Percentiles rank a stretch among this genome's conserved stretches.
Evolutionary conservation across 2,797 vertebrate species (phyloP).

Genomic region (Pipistrellus pipistrellus): DNA sequence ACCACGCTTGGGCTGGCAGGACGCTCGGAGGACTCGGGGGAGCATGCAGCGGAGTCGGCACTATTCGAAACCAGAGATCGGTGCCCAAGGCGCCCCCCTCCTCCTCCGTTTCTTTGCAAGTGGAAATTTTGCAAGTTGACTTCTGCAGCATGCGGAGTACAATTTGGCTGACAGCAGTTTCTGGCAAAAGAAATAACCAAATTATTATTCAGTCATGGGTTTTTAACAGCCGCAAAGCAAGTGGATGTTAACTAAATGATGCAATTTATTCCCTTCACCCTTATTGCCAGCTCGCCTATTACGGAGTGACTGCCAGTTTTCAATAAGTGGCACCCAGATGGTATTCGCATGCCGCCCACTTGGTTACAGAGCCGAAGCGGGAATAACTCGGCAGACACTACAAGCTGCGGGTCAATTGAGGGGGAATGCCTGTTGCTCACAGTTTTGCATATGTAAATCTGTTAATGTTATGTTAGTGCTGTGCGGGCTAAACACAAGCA

Average conservation of each 20-base stretch:
- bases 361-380: constrained; percentile 94
- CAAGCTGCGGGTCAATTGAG: constrained; percentile 94
- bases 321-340: constrained; percentile 99
- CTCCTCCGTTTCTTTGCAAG: constrained; percentile 87
- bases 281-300: constrained; percentile 96
- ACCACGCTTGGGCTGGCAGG: neutral
- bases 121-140: constrained; percentile 89
- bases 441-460: constrained; percentile 93
- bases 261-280: constrained; percentile 97
- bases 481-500: constrained; percentile 92
- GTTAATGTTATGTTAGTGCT: constrained; percentile 93
- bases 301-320: constrained; percentile 96
- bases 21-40: neutral
- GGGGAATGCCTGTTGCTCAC: constrained; percentile 94
- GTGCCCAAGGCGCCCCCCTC: constrained; percentile 77
- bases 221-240: constrained; percentile 96
- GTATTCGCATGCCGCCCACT: constrained; percentile 95
- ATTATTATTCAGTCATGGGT: constrained; percentile 97
- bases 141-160: constrained; percentile 87
- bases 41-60: neutral
- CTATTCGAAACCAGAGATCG: constrained; percentile 55
- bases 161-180: constrained; percentile 93
- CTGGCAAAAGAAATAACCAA: constrained; percentile 94
- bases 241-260: constrained; percentile 99
- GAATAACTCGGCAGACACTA: constrained; percentile 94